Evolutionary conservation across 1,140 invertebrate genomes (phyloP).

Genomic region (Pemphigus obesinymphae): DNA sequence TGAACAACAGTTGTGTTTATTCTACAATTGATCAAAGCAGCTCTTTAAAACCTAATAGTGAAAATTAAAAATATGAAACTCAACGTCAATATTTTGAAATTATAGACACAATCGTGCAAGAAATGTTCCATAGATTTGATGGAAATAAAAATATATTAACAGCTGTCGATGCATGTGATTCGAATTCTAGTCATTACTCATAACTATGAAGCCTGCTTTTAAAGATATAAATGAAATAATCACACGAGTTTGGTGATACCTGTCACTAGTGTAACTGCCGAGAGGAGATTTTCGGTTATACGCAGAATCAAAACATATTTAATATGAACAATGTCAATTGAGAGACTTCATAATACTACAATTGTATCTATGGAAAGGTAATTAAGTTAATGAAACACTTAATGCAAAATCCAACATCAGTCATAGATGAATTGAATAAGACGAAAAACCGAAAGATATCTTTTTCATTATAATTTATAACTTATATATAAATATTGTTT

Average conservation of each 20-base stretch:
- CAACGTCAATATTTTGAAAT: no score
- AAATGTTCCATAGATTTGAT: neutral
- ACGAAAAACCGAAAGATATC: no score
- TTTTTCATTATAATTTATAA: no score
- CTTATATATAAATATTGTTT: no score
- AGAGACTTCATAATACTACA: neutral
- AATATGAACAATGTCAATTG: neutral
- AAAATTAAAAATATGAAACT: neutral
- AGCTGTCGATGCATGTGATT: neutral
- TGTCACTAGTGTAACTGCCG: no score
- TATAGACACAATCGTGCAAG: no score
- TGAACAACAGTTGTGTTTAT: neutral
- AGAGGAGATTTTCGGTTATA: neutral
- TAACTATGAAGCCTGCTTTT: no score
- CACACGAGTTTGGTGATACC: no score
- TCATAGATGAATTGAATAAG: no score
- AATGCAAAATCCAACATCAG: no score
- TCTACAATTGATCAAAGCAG: neutral
- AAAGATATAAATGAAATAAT: no score
- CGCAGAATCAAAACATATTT: neutral
- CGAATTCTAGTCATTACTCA: neutral
- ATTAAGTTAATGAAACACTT: neutral
- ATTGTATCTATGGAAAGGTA: neutral
- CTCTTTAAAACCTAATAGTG: neutral
- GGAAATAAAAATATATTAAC: no score